phyloP scores from a whole-genome alignment of 2,797 vertebrate species.

The Zenarchopterus dispar region DNA sequence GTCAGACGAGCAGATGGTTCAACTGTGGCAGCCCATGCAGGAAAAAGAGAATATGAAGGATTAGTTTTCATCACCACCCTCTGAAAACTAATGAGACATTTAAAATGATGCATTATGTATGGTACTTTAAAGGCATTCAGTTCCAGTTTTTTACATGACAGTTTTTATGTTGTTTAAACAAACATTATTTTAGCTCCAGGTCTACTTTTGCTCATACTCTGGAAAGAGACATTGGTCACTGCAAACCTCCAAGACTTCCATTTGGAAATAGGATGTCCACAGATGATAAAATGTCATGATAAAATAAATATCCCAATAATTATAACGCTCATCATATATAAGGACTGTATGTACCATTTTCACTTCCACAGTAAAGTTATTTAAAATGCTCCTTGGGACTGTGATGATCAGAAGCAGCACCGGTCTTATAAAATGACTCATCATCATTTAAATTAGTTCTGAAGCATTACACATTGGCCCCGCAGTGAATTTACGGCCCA shows the following conservation, averaged over 20 bases:
- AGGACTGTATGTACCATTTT: background rate
- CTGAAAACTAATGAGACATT: too few relatives aligned
- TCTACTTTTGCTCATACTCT: too few relatives aligned
- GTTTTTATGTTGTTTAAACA: too few relatives aligned
- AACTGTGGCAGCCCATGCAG: constrained; percentile 45
- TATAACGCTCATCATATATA: background rate
- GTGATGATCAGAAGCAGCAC: constrained; percentile 25
- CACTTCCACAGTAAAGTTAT: background rate
- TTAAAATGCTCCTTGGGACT: background rate
- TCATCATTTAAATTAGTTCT: constrained; percentile 72
- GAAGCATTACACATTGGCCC: constrained; percentile 65
- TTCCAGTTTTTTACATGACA: too few relatives aligned
- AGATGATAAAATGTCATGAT: too few relatives aligned
- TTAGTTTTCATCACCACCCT: constrained; percentile 18
- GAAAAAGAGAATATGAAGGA: constrained; percentile 38
- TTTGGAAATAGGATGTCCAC: too few relatives aligned
- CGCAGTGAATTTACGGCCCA: constrained; percentile 51
- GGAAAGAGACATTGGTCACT: too few relatives aligned
- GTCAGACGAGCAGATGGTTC: constrained; percentile 56
- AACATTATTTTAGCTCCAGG: too few relatives aligned
- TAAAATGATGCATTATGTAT: too few relatives aligned
- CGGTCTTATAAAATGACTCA: constrained; percentile 38
- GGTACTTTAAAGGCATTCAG: too few relatives aligned
- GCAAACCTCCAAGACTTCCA: too few relatives aligned
- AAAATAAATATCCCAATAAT: background rate